These are phyloP conservation scores for Neogale vison DNA, from an alignment of 2,113 vertebrate species.

Conservation along the genomic window DNA sequence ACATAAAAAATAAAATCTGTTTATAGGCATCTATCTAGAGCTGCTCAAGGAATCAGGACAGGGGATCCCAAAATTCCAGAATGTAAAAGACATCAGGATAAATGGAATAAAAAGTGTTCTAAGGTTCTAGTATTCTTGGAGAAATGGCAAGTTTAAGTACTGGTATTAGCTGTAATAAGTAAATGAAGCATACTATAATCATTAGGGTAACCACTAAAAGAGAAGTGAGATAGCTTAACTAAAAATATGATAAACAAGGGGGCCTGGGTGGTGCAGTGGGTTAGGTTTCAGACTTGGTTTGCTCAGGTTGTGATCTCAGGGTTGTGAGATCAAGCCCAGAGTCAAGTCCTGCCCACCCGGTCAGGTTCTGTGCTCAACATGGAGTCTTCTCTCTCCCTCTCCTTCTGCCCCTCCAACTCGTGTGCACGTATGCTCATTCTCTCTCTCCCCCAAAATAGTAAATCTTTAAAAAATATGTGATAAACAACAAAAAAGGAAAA, in stretches of 20 bases:
- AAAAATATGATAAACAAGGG: neutral
- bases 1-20: neutral
- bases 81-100: neutral
- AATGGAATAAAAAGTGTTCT: neutral
- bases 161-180: neutral
- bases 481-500: neutral
- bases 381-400: neutral
- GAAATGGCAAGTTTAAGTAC: neutral
- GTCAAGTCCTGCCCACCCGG: neutral
- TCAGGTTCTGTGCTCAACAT: neutral
- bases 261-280: neutral
- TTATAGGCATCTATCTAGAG: neutral
- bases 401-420: neutral
- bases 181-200: neutral
- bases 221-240: neutral
- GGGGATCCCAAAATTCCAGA: neutral
- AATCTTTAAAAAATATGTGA: neutral
- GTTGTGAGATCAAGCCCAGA: neutral
- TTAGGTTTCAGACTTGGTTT: neutral
- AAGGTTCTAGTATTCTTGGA: neutral
- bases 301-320: neutral
- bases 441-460: neutral
- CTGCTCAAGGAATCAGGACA: neutral
- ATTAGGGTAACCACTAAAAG: neutral
- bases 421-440: neutral